Base-by-base conservation (phyloP, 2,888 invertebrate genomes). In the Phrixothrix hirtus region DNA sequence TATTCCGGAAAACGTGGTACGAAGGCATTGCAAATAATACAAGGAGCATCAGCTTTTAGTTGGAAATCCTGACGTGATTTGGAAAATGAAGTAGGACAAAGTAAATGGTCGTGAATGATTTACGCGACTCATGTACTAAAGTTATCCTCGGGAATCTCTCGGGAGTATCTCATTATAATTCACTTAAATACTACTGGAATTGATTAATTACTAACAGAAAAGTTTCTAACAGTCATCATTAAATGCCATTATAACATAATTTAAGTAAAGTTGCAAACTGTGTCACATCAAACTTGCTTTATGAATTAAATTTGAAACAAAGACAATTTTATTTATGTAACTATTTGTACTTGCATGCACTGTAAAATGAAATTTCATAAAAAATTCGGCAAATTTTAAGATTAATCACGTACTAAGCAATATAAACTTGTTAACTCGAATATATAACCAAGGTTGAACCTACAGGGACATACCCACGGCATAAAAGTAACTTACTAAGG, bases 331-430 rank as follows among this genome's bases (percentile, higher is more conserved):
- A 35, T 44, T 32, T 29, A 44, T 44, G 32, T 16, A 36, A 44
- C 29, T 35, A 5, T 27, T 14, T 27, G 34, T 13, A 44, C 29
- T 32, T 32, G 44, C 16, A 37, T 45, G 37, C 37, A 43, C 13
- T 43, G 27, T 35, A 26, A 34, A 43, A n/a, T 16, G 14, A 16
- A 37, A 27, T 37, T 45, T 10, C 16, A 32, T 43, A 32, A 47
- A 39, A 39, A 39, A 39, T 47, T 37, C 38, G 16, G 29, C 34
- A 51, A 51, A 34, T 51, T 51, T 51, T 39, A 39, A 31, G 45
- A 51, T 51, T 51, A 51, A 51, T 51, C 51, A 51, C 41, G 45
- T 46, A 35, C 39, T 35, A 41, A 34, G 51, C 35, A 51, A 36
- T 46, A 41, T 17, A 25, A 39, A 51, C 31, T 35, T 45, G 39